Conservation (phyloP, 92 coral and sea anemone genomes). For the Scolanthus callimorphus region DNA sequence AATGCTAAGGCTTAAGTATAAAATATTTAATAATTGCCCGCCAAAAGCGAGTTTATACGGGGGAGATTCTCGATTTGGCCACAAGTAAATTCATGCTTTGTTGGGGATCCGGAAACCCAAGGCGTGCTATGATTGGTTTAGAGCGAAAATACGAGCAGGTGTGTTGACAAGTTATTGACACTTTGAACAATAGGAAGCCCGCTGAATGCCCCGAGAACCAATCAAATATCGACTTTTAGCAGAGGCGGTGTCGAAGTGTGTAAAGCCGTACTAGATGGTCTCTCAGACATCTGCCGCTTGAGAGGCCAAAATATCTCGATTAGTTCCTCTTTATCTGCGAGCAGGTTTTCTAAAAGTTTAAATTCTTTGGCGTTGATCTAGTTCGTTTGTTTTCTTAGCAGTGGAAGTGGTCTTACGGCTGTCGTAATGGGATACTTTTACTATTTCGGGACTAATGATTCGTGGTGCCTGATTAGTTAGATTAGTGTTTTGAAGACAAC, state of each 20-base stretch:
- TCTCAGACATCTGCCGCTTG: conserved; percentile 66
- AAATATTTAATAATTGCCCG: conserved; percentile 57
- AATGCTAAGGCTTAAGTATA: conserved; percentile 21
- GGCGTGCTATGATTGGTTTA: conserved; percentile 59
- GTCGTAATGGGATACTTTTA: conserved; percentile 48
- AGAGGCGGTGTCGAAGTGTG: conserved; percentile 65
- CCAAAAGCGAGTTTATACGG: conserved; percentile 21
- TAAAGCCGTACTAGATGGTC: conserved; percentile 44
- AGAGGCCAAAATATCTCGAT: conserved; percentile 51
- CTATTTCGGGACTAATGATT: conserved; percentile 37
- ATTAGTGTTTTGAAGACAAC: conserved; percentile 82
- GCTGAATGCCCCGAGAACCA: conserved; percentile 82
- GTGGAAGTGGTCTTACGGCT: conserved; percentile 31
- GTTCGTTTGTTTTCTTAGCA: conserved; percentile 25
- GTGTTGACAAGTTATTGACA: conserved; percentile 78
- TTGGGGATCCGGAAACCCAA: conserved; percentile 60
- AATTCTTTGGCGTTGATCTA: conserved; percentile 25
- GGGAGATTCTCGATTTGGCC: conserved; percentile 29
- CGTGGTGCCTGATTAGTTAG: conserved; percentile 78
- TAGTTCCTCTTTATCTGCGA: conserved; percentile 52
- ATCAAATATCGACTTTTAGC: conserved; percentile 76
- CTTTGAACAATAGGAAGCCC: conserved; percentile 88
- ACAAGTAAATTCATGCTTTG: conserved; percentile 38
- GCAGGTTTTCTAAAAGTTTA: conserved; percentile 41
- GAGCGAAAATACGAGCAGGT: conserved; percentile 70